Percentiles rank a stretch among this genome's conserved stretches.
Evolutionary conservation across 2,113 vertebrate species (phyloP).

Genomic region (Osmerus mordax): DNA sequence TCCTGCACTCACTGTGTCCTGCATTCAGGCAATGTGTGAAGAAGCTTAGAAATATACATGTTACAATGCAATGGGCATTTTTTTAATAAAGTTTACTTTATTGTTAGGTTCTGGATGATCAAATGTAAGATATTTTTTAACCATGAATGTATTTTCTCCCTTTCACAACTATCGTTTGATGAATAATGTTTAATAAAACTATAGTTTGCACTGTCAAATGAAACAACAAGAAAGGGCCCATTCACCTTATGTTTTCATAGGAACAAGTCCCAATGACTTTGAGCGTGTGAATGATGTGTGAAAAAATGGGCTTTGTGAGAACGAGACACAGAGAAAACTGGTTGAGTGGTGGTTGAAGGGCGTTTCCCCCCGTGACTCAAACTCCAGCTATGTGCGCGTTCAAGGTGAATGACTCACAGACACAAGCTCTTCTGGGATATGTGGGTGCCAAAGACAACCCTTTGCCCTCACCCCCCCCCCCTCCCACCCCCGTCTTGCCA

Average conservation of each 20-base stretch:
- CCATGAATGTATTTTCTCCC: too few species aligned
- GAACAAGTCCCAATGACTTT: too few species aligned
- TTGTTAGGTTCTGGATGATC: too few species aligned
- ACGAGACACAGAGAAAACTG: conserved; percentile 43
- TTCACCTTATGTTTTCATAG: too few species aligned
- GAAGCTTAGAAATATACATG: not conserved
- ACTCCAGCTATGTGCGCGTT: conserved; percentile 66
- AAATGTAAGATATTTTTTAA: too few species aligned
- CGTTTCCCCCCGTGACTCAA: conserved; percentile 72
- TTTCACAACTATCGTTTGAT: too few species aligned
- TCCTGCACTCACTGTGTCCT: not conserved
- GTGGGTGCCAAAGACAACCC: conserved; percentile 36
- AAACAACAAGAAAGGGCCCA: not conserved
- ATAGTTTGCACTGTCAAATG: too few species aligned
- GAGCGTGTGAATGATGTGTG: not conserved
- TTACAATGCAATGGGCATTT: not conserved
- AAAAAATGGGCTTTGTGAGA: not conserved
- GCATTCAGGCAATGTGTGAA: too few species aligned
- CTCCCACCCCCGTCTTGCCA: not conserved
- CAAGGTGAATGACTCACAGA: conserved; percentile 73
- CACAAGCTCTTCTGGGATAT: conserved; percentile 41
- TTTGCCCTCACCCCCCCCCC: conserved; percentile 3
- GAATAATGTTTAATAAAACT: too few species aligned
- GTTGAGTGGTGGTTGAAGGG: conserved; percentile 66
- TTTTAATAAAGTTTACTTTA: not conserved